Conservation (phyloP, 2,888 invertebrate species). For the Heliconius ethilla region DNA sequence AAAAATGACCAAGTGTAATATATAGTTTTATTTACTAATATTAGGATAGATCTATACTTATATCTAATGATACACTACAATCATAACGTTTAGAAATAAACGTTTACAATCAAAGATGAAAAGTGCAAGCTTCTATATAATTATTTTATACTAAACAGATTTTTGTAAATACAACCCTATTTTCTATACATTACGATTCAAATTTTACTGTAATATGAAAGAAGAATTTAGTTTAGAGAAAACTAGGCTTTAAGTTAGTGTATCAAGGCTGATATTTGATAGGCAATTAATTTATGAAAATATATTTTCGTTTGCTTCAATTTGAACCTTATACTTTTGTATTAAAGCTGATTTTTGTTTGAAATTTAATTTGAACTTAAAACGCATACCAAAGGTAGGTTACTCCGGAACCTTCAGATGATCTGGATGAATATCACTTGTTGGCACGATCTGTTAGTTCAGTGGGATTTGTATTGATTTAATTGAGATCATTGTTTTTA, state of each 20-base stretch:
- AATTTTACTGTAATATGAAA: background rate
- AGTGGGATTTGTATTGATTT: background rate
- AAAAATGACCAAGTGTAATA: background rate
- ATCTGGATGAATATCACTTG: constrained; percentile 21
- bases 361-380: constrained; percentile 2
- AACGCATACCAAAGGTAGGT: constrained; percentile 10
- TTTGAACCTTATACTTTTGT: background rate
- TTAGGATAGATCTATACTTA: background rate
- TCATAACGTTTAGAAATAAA: background rate
- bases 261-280: background rate
- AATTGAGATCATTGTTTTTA: background rate
- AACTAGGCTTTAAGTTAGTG: background rate
- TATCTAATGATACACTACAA: constrained; percentile 6
- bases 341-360: background rate
- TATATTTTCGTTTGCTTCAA: background rate
- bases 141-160: background rate
- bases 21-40: constrained; percentile 3
- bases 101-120: constrained; percentile 19
- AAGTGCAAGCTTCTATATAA: constrained; percentile 22
- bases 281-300: background rate
- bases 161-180: background rate
- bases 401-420: constrained; percentile 24
- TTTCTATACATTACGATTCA: background rate
- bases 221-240: background rate
- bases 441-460: constrained; percentile 9